phyloP scores from a whole-genome alignment of 1,140 invertebrate species.

The Eriosoma lanigerum region DNA sequence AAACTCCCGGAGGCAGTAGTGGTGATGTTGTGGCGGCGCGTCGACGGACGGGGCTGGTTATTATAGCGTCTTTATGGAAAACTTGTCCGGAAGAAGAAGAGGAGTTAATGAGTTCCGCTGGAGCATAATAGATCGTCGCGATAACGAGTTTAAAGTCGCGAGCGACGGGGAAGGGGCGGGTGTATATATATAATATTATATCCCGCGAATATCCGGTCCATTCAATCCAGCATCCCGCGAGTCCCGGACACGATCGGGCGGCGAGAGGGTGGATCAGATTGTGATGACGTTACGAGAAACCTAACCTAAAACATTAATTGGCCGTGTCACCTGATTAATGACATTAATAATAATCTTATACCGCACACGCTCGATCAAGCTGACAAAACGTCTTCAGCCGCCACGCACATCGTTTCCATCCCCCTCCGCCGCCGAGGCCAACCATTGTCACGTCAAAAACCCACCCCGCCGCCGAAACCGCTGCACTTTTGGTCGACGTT shows the following conservation, averaged over 20 bases:
- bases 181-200: too few relatives aligned
- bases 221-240: slow-evolving; percentile 11
- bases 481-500: slow-evolving; percentile 38
- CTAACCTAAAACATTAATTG: slow-evolving; percentile 52
- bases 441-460: slow-evolving; percentile 49
- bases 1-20: not conserved
- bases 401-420: not conserved
- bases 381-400: slow-evolving; percentile 47
- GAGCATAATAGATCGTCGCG: slow-evolving; percentile 47
- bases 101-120: slow-evolving; percentile 41
- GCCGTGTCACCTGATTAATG: slow-evolving; percentile 52
- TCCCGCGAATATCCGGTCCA: slow-evolving; percentile 28
- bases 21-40: not conserved
- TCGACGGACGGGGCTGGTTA: slow-evolving; percentile 3
- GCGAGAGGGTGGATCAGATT: slow-evolving; percentile 31
- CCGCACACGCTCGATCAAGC: slow-evolving; percentile 51
- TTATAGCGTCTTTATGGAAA: slow-evolving; percentile 34
- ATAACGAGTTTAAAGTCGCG: slow-evolving; percentile 43
- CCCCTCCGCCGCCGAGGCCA: not conserved
- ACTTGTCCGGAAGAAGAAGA: slow-evolving; percentile 43
- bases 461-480: not conserved
- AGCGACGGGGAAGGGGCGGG: not conserved
- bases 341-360: slow-evolving; percentile 50
- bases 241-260: not conserved
- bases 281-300: slow-evolving; percentile 51